phyloP scores from a whole-genome alignment of 2,888 invertebrate species.

The Adelphocoris suturalis region DNA sequence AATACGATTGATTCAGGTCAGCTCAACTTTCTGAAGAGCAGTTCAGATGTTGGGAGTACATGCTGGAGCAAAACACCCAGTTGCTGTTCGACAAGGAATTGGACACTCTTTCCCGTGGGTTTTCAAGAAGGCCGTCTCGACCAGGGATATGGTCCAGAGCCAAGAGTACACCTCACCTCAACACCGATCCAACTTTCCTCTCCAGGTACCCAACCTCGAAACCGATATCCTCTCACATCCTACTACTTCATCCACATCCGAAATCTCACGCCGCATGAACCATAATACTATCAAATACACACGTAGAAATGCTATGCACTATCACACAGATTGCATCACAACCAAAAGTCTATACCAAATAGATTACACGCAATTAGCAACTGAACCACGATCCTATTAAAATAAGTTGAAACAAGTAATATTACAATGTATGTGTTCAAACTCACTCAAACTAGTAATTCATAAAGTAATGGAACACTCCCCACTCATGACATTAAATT shows the following conservation, averaged over 20 bases:
- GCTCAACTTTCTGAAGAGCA: conserved; percentile 87
- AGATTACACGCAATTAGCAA: too few relatives aligned
- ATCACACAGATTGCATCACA: not conserved
- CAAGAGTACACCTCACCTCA: conserved; percentile 85
- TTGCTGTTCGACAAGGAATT: conserved; percentile 92
- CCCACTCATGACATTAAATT: too few relatives aligned
- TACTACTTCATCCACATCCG: not conserved
- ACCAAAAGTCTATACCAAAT: not conserved
- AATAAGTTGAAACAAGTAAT: too few relatives aligned
- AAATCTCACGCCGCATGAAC: not conserved
- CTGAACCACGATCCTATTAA: too few relatives aligned
- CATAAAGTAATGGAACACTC: too few relatives aligned
- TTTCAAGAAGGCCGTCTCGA: conserved; percentile 80
- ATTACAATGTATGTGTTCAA: too few relatives aligned
- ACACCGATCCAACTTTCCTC: conserved; percentile 78
- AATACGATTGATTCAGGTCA: conserved; percentile 62
- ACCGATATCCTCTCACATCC: not conserved
- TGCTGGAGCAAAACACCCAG: conserved; percentile 94
- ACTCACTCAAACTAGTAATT: too few relatives aligned
- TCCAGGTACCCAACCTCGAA: conserved; percentile 77
- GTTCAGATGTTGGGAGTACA: conserved; percentile 95
- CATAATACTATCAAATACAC: not conserved
- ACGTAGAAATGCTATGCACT: conserved; percentile 9
- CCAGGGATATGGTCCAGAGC: conserved; percentile 84
- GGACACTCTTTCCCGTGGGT: conserved; percentile 86